Evolutionary conservation across 2,797 vertebrate genomes (phyloP).

Genomic region (Lagorchestes hirsutus): DNA sequence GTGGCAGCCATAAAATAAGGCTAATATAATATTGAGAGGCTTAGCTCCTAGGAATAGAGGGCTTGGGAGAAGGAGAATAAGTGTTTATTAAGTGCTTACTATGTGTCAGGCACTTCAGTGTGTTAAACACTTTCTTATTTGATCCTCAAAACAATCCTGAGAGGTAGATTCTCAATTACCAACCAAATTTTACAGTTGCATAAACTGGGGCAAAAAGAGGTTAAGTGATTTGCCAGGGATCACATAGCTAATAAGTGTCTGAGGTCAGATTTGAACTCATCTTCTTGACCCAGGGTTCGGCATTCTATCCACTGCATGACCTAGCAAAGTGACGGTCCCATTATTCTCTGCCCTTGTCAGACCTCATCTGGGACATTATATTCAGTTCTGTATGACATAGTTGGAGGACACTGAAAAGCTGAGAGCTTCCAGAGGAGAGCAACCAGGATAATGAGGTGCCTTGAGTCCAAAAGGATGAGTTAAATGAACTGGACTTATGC

Average conservation of each 20-base stretch:
- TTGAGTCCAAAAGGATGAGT: neutral
- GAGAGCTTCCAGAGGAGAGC: neutral
- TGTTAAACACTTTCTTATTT: neutral
- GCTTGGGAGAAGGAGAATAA: neutral
- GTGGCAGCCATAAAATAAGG: neutral
- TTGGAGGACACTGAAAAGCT: neutral
- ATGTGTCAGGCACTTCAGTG: neutral
- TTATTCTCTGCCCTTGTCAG: neutral
- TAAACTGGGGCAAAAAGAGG: neutral
- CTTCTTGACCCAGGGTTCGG: neutral
- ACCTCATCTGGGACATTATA: neutral
- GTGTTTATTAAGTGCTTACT: neutral
- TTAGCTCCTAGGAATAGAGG: neutral
- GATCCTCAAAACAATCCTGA: neutral
- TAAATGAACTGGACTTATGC: neutral
- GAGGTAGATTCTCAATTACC: neutral
- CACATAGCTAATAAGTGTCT: neutral
- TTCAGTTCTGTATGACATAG: neutral
- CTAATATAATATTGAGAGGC: neutral
- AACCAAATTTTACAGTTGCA: neutral
- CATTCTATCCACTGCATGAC: neutral
- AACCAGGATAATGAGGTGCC: neutral
- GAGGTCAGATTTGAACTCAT: neutral
- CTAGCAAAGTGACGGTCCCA: neutral
- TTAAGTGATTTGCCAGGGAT: neutral